Evolutionary conservation across 2,888 invertebrate genomes (phyloP).

Genomic region (Gymnoscelis rufifasciata): DNA sequence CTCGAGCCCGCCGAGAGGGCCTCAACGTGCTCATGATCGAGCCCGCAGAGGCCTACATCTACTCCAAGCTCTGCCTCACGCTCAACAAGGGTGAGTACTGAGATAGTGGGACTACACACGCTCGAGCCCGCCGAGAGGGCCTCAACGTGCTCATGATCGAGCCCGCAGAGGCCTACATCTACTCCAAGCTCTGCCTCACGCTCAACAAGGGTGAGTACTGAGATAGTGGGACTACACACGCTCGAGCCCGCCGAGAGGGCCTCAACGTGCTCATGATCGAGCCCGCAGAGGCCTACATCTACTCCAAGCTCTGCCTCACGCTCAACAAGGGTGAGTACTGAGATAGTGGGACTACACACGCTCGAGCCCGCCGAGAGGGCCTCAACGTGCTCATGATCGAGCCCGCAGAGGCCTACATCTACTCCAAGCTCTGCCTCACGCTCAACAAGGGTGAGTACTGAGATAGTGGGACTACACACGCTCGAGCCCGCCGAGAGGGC

Average conservation of each 20-base stretch:
- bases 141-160: slow-evolving; percentile 95
- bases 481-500: slow-evolving; percentile 92
- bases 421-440: slow-evolving; percentile 89
- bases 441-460: slow-evolving; percentile 90
- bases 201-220: slow-evolving; percentile 90
- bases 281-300: slow-evolving; percentile 89
- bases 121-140: slow-evolving; percentile 92
- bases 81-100: slow-evolving; percentile 89
- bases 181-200: slow-evolving; percentile 89
- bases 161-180: slow-evolving; percentile 89
- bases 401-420: slow-evolving; percentile 89
- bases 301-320: slow-evolving; percentile 89
- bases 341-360: no score
- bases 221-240: no score
- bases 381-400: slow-evolving; percentile 95
- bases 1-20: slow-evolving; percentile 92
- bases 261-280: slow-evolving; percentile 95
- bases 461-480: no score
- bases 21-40: slow-evolving; percentile 95
- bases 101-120: no score
- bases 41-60: slow-evolving; percentile 89
- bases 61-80: slow-evolving; percentile 89
- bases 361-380: slow-evolving; percentile 92
- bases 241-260: slow-evolving; percentile 92
- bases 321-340: slow-evolving; percentile 90